Conservation (phyloP, 2,113 vertebrate species). For the Daubentonia madagascariensis region DNA sequence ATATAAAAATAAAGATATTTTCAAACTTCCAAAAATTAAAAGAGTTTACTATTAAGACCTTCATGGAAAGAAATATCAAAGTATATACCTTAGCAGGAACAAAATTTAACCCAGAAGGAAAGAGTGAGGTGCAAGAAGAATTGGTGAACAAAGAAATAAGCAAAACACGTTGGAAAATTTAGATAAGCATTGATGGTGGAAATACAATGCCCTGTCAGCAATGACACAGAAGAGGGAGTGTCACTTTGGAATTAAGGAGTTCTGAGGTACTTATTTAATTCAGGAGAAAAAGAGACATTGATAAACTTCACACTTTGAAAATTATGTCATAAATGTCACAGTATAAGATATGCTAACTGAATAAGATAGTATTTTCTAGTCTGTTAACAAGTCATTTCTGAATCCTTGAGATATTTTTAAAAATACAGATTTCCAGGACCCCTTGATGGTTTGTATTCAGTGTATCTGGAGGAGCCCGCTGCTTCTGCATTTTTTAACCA, state of each 20-base stretch:
- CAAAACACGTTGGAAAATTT: background rate
- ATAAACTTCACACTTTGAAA: background rate
- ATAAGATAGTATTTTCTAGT: background rate
- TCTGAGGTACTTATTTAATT: background rate
- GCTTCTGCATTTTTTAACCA: background rate
- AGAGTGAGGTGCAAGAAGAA: background rate
- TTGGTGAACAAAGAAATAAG: background rate
- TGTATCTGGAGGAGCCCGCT: background rate
- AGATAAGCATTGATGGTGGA: background rate
- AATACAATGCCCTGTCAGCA: background rate
- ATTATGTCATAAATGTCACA: background rate
- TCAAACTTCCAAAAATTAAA: background rate
- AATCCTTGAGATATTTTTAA: background rate
- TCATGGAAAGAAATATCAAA: conserved; percentile 20
- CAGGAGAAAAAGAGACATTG: background rate
- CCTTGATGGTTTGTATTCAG: background rate
- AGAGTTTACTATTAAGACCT: background rate
- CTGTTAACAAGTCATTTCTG: background rate
- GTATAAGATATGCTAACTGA: background rate
- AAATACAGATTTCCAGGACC: background rate
- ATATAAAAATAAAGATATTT: conserved; percentile 19
- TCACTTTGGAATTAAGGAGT: background rate
- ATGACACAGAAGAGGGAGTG: background rate
- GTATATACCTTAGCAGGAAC: background rate
- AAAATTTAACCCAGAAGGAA: background rate